A percentile compares a stretch with the other conserved stretches of the same genome.
Evolutionary conservation across 2,888 invertebrate species (phyloP).

Genomic region (Griposia aprilina): DNA sequence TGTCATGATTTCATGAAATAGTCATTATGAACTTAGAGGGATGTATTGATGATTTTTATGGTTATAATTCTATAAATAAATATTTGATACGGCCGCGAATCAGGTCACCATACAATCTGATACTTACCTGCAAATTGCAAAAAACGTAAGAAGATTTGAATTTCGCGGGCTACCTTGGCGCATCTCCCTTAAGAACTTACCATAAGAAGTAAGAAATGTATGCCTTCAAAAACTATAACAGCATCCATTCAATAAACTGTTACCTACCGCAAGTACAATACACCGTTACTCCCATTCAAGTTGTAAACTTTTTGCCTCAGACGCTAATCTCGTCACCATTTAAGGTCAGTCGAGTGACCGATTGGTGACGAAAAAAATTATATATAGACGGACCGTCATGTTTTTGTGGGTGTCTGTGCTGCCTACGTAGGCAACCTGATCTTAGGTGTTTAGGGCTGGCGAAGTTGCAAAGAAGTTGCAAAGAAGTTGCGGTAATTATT

Average conservation of each 20-base stretch:
- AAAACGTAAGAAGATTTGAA: too few relatives aligned
- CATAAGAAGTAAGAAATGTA: not conserved
- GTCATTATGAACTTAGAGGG: too few relatives aligned
- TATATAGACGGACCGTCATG: slow-evolving; percentile 61
- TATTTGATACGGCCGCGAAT: too few relatives aligned
- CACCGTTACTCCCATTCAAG: slow-evolving; percentile 54
- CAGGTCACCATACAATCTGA: too few relatives aligned
- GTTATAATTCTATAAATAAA: too few relatives aligned
- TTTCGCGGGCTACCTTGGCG: too few relatives aligned
- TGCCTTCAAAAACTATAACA: slow-evolving; percentile 30
- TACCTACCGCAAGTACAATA: slow-evolving; percentile 19
- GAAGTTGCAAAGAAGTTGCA: not conserved
- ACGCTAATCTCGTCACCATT: slow-evolving; percentile 51
- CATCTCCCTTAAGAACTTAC: too few relatives aligned
- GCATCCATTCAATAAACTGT: slow-evolving; percentile 34
- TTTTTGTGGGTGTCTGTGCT: slow-evolving; percentile 42
- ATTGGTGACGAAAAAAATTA: slow-evolving; percentile 60
- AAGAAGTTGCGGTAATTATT: too few relatives aligned
- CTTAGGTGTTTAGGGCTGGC: slow-evolving; percentile 19
- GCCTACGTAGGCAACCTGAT: slow-evolving; percentile 11
- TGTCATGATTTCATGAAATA: too few relatives aligned
- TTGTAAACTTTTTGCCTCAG: slow-evolving; percentile 49
- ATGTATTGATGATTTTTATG: too few relatives aligned
- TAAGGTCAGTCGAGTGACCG: slow-evolving; percentile 52
- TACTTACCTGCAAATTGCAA: too few relatives aligned